Percentiles rank a stretch among this genome's conserved stretches.
Evolutionary conservation across 2,113 vertebrate genomes (phyloP).

Genomic region (Xenopus laevis): DNA sequence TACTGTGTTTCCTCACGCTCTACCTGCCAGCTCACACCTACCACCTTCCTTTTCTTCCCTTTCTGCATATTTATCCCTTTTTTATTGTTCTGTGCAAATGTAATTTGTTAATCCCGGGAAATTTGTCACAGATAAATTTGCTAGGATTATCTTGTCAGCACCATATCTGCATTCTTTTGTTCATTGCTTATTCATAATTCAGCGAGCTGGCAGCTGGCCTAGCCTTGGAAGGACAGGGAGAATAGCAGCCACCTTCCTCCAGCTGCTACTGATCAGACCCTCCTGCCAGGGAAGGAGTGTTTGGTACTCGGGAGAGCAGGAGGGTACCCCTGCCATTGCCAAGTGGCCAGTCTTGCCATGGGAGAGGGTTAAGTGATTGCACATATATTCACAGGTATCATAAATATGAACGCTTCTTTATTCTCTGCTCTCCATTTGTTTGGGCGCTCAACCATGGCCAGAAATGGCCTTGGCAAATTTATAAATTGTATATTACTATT

Average conservation of each 20-base stretch:
- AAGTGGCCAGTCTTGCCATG: not conserved
- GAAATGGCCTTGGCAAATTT: too few relatives aligned
- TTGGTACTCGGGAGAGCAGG: not conserved
- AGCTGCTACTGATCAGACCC: conserved; percentile 77
- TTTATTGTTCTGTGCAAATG: conserved; percentile 85
- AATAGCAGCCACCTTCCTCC: conserved; percentile 81
- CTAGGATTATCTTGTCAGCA: conserved; percentile 88
- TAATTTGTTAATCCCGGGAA: conserved; percentile 87
- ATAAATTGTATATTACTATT: too few relatives aligned
- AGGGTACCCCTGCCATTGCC: not conserved
- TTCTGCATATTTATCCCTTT: conserved; percentile 60
- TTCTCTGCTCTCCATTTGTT: too few relatives aligned
- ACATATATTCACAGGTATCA: not conserved
- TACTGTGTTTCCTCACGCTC: conserved; percentile 21
- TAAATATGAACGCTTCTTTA: too few relatives aligned
- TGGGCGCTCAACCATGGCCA: too few relatives aligned
- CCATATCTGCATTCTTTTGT: conserved; percentile 86
- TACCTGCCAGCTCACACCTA: conserved; percentile 40
- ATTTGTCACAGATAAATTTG: conserved; percentile 91
- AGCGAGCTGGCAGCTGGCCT: conserved; percentile 82
- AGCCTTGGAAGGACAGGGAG: conserved; percentile 55
- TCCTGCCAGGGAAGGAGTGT: conserved; percentile 17
- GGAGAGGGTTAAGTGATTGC: not conserved
- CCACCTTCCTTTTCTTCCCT: conserved; percentile 27
- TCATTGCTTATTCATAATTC: conserved; percentile 89